These are phyloP conservation scores for Percopsis omiscomaycus DNA, from an alignment of 2,797 vertebrate species.

Conservation along the genomic window DNA sequence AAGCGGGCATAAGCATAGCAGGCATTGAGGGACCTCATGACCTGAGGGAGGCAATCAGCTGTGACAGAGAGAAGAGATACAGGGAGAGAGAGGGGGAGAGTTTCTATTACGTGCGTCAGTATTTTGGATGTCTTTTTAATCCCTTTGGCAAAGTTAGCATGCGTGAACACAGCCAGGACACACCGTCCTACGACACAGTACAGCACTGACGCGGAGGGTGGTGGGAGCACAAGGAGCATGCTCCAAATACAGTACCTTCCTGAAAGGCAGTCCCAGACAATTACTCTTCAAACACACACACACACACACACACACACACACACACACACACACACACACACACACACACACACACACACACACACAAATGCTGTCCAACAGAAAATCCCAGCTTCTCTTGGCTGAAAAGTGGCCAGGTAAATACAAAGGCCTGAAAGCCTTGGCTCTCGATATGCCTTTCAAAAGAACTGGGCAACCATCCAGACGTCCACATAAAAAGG, in stretches of 20 bases:
- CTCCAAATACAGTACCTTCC: slow-evolving; percentile 29
- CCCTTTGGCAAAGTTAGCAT: slow-evolving; percentile 49
- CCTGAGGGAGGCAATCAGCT: slow-evolving; percentile 52
- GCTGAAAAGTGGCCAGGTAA: slow-evolving; percentile 56
- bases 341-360: slow-evolving; percentile 1
- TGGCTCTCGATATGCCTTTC: slow-evolving; percentile 41
- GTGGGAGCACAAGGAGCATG: slow-evolving; percentile 45
- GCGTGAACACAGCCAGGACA: slow-evolving; percentile 52
- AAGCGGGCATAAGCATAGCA: slow-evolving; percentile 50
- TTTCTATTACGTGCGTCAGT: slow-evolving; percentile 20
- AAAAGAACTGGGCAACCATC: slow-evolving; percentile 45
- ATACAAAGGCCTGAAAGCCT: slow-evolving; percentile 49
- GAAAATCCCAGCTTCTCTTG: slow-evolving; percentile 3
- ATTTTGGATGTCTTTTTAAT: slow-evolving; percentile 57
- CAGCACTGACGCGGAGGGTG: slow-evolving; percentile 25
- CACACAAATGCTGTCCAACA: neutral
- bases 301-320: neutral
- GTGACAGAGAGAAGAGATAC: slow-evolving; percentile 37
- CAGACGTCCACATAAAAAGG: slow-evolving; percentile 47
- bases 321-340: neutral
- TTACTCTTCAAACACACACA: slow-evolving; percentile 53
- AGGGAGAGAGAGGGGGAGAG: slow-evolving; percentile 19
- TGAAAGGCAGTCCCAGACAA: slow-evolving; percentile 50
- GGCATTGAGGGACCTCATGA: slow-evolving; percentile 33
- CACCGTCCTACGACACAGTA: slow-evolving; percentile 39